phyloP scores from a whole-genome alignment of 1,140 invertebrate genomes.

The Anoplolepis gracilipes region DNA sequence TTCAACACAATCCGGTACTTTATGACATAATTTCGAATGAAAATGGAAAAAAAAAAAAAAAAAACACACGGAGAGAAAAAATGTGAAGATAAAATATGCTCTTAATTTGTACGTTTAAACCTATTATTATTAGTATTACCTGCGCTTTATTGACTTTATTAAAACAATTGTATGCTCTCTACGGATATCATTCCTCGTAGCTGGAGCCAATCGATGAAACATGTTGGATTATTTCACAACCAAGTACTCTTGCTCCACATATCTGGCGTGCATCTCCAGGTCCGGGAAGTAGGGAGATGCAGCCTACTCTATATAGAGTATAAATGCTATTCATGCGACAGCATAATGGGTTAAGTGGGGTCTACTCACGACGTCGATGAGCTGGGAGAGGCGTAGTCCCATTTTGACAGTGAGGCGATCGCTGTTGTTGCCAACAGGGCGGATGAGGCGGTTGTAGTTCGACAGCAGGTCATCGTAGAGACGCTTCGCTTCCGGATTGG shows the following conservation, averaged over 20 bases:
- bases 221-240: conserved; percentile 49
- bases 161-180: not conserved
- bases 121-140: not conserved
- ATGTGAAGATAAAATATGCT: not conserved
- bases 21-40: not conserved
- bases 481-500: conserved; percentile 96
- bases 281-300: not conserved
- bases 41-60: not conserved
- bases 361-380: conserved; percentile 98
- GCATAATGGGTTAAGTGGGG: conserved; percentile 65
- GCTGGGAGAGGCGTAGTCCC: conserved; percentile 97
- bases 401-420: conserved; percentile 98
- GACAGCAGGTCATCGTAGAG: conserved; percentile 97
- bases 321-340: conserved; percentile 50
- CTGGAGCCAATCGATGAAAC: conserved; percentile 42
- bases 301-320: conserved; percentile 35
- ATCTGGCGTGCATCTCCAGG: conserved; percentile 19
- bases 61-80: not conserved
- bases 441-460: conserved; percentile 99
- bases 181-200: conserved; percentile 16
- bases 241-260: conserved; percentile 56
- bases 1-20: not conserved
- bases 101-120: not conserved
- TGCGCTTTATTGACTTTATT: conserved; percentile 10
- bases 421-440: conserved; percentile 98